Conservation (phyloP, 2,888 invertebrate genomes). For the Drosophila phalerata region DNA sequence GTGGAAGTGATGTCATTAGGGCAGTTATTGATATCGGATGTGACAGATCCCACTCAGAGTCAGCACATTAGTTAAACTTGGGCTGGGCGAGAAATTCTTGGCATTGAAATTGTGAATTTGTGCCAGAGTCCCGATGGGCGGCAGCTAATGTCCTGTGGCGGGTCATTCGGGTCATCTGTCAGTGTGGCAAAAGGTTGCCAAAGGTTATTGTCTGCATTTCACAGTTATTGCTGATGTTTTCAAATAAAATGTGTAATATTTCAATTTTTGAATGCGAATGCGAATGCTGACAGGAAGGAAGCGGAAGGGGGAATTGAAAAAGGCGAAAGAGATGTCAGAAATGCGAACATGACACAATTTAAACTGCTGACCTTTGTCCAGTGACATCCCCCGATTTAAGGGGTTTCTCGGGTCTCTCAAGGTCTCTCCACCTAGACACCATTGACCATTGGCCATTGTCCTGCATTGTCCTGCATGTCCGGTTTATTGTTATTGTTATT, state of each 20-base stretch:
- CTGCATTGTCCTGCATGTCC: constrained; percentile 58
- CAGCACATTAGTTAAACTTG: constrained; percentile 58
- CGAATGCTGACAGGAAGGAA: constrained; percentile 1
- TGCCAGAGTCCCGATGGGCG: constrained; percentile 9
- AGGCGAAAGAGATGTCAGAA: constrained; percentile 51
- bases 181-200: constrained; percentile 46
- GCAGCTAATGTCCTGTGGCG: constrained; percentile 25
- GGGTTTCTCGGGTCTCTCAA: constrained; percentile 23
- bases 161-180: constrained; percentile 64
- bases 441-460: constrained; percentile 50
- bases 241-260: constrained; percentile 81
- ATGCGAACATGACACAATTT: constrained; percentile 78
- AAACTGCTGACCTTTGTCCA: constrained; percentile 76
- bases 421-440: constrained; percentile 50
- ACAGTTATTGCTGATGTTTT: constrained; percentile 63
- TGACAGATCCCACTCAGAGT: constrained; percentile 64
- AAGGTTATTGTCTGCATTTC: constrained; percentile 62
- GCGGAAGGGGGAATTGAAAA: neutral
- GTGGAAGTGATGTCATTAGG: constrained; percentile 61
- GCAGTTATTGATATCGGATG: constrained; percentile 48
- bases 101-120: constrained; percentile 2
- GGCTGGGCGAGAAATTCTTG: constrained; percentile 1
- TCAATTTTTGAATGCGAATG: constrained; percentile 69
- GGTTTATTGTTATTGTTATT: constrained; percentile 83
- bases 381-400: constrained; percentile 56